Percentiles rank a stretch among this genome's conserved stretches.
Evolutionary conservation across 2,888 invertebrate species (phyloP).

Genomic region (Lasioglossum morio): DNA sequence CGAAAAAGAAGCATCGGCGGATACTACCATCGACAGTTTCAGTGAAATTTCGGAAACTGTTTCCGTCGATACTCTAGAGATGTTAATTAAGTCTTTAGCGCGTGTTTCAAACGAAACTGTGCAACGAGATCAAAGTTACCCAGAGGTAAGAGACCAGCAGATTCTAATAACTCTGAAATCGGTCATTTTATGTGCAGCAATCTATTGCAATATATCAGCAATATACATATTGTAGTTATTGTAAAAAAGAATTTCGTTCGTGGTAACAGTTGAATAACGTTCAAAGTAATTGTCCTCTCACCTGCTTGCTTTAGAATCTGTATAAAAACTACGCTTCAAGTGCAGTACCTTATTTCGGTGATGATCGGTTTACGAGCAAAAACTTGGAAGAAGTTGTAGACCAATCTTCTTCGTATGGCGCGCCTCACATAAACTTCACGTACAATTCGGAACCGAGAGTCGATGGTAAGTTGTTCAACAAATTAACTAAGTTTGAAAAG

Average conservation of each 20-base stretch:
- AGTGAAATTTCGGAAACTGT: background rate
- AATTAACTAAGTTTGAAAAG: conserved; percentile 9
- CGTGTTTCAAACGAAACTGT: background rate
- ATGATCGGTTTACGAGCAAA: background rate
- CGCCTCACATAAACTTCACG: background rate
- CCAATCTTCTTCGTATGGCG: background rate
- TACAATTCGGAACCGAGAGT: background rate
- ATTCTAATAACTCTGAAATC: no score
- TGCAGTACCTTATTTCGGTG: background rate
- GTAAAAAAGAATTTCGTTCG: background rate
- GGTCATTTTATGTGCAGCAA: no score
- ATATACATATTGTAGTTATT: background rate
- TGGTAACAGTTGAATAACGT: background rate
- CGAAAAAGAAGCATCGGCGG: background rate
- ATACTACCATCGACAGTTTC: background rate
- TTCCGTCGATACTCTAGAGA: conserved; percentile 9
- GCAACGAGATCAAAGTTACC: background rate
- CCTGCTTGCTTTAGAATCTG: background rate
- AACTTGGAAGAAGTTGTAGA: background rate
- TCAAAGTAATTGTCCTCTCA: background rate
- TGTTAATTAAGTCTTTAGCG: conserved; percentile 21
- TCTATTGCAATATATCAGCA: no score
- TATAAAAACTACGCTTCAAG: background rate
- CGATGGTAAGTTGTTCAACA: background rate
- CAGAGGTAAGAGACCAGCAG: conserved; percentile 14